These are phyloP conservation scores for Saccostrea cuccullata DNA, from an alignment of 1,140 invertebrate genomes.

Conservation along the genomic window DNA sequence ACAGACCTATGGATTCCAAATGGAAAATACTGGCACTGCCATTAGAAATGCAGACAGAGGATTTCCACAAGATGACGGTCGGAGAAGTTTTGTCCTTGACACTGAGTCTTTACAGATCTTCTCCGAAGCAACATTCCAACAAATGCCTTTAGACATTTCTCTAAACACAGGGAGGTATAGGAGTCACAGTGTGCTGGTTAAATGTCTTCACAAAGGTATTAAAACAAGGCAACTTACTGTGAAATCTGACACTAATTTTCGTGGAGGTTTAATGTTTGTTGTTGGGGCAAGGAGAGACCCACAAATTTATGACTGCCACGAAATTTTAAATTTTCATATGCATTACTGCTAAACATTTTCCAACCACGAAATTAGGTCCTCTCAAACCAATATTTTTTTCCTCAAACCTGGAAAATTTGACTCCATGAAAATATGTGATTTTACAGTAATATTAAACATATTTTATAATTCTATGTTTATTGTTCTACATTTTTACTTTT, in stretches of 20 bases:
- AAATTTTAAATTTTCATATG: too few species aligned
- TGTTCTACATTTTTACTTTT: background rate
- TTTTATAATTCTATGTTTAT: background rate
- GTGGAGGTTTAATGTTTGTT: too few species aligned
- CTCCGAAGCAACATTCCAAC: background rate
- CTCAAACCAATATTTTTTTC: too few species aligned
- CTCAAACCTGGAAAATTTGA: too few species aligned
- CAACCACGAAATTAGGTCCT: too few species aligned
- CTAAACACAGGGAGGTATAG: background rate
- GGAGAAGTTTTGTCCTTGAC: background rate
- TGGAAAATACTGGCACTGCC: slow-evolving; percentile 6
- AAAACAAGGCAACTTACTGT: too few species aligned
- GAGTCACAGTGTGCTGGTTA: background rate
- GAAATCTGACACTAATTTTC: too few species aligned
- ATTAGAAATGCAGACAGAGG: background rate
- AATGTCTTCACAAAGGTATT: slow-evolving; percentile 28
- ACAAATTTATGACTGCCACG: too few species aligned
- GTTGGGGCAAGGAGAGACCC: too few species aligned
- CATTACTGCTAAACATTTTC: too few species aligned
- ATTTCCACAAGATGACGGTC: background rate
- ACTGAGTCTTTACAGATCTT: background rate
- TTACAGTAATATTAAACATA: too few species aligned
- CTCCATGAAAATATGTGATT: too few species aligned
- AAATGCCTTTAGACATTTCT: slow-evolving; percentile 3
- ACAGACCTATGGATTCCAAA: slow-evolving; percentile 15